A percentile compares a stretch with the other conserved stretches of the same genome.
Evolutionary conservation across 2,113 vertebrate species (phyloP).

Genomic region (Ptyas mucosa): DNA sequence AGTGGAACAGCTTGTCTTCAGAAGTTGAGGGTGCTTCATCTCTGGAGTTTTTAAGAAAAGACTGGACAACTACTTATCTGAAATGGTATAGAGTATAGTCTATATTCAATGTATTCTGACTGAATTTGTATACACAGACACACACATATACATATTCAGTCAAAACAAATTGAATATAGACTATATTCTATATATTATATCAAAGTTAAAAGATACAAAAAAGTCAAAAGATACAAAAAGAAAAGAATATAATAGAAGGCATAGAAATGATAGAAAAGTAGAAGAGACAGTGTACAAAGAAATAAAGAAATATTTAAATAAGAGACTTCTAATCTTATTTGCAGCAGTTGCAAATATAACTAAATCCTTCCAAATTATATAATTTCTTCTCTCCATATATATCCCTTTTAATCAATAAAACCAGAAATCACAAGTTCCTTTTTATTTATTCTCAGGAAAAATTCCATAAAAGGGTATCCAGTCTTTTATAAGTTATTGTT

Average conservation of each 20-base stretch:
- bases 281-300: not conserved
- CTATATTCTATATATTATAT: no score
- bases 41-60: no score
- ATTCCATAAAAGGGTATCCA: not conserved
- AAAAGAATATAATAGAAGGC: not conserved
- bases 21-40: no score
- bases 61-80: no score
- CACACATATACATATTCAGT: no score
- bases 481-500: not conserved
- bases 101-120: no score
- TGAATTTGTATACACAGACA: no score
- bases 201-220: not conserved
- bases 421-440: not conserved
- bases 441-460: not conserved
- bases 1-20: no score
- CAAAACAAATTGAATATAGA: no score
- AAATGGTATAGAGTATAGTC: no score
- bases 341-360: not conserved
- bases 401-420: not conserved
- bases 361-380: not conserved
- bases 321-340: not conserved
- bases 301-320: not conserved
- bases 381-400: not conserved
- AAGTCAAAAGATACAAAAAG: not conserved
- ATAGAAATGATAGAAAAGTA: not conserved